A percentile compares a stretch with the other conserved stretches of the same genome.
These are phyloP conservation scores for Lasioglossum villosulum DNA, from an alignment of 2,888 invertebrate genomes.

Conservation along the genomic window DNA sequence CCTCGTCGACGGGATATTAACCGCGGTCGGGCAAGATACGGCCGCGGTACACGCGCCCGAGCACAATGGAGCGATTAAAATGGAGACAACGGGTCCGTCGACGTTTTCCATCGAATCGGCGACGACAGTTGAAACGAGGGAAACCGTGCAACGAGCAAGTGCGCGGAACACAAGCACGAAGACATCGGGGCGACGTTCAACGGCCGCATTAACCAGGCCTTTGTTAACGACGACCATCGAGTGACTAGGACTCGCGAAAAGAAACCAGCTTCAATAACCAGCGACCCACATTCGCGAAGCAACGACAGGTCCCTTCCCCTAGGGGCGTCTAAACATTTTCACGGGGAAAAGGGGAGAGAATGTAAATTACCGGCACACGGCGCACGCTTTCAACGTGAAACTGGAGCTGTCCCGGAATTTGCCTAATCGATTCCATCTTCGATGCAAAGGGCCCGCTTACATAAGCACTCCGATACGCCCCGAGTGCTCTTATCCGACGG, in stretches of 20 bases:
- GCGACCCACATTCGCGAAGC: slow-evolving; percentile 40
- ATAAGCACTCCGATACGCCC: slow-evolving; percentile 13
- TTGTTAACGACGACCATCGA: slow-evolving; percentile 11
- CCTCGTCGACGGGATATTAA: slow-evolving; percentile 75
- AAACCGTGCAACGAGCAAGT: slow-evolving; percentile 6
- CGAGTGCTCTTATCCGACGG: slow-evolving; percentile 5
- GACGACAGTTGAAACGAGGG: slow-evolving; percentile 28
- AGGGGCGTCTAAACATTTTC: slow-evolving; percentile 6
- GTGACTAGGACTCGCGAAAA: slow-evolving; percentile 6
- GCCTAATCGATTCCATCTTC: slow-evolving; percentile 27
- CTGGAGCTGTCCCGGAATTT: slow-evolving; percentile 7
- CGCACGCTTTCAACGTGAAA: slow-evolving; percentile 21
- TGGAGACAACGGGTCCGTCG: slow-evolving; percentile 51
- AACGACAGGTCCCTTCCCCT: not conserved
- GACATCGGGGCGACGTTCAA: slow-evolving; percentile 39
- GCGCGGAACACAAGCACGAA: slow-evolving; percentile 23
- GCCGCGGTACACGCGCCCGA: slow-evolving; percentile 60
- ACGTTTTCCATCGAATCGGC: slow-evolving; percentile 53
- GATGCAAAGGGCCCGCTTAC: slow-evolving; percentile 25
- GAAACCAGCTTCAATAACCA: slow-evolving; percentile 18
- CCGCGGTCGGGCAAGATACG: slow-evolving; percentile 67
- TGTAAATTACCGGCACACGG: slow-evolving; percentile 20
- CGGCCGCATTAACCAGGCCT: slow-evolving; percentile 3
- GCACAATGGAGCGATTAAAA: slow-evolving; percentile 78
- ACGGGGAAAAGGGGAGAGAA: not conserved